Evolutionary conservation across 2,113 vertebrate genomes (phyloP).

Genomic region (Apistogramma diplotaenia): DNA sequence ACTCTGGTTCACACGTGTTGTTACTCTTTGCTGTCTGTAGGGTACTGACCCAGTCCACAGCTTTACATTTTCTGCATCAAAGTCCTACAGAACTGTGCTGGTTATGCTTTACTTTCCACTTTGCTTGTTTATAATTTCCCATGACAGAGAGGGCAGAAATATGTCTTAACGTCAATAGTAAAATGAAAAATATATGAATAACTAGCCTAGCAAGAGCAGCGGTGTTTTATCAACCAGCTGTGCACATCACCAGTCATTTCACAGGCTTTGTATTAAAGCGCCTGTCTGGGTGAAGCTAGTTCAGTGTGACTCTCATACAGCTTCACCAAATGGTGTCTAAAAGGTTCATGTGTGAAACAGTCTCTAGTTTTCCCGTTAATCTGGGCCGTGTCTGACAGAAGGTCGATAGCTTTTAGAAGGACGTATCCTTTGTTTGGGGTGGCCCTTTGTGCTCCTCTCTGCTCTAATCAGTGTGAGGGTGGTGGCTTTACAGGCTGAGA

Average conservation of each 20-base stretch:
- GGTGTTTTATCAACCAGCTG: neutral
- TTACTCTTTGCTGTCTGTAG: neutral
- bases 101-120: neutral
- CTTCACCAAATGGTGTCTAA: neutral
- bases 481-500: conserved; percentile 29
- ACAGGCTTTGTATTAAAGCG: neutral
- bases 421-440: conserved; percentile 10
- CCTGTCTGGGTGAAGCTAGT: neutral
- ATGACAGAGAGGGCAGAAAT: neutral
- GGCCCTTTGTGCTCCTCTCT: neutral
- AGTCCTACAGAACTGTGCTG: neutral
- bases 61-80: neutral
- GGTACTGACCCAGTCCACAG: neutral
- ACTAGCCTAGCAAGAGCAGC: neutral
- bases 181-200: neutral
- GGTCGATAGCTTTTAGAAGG: neutral
- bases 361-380: neutral
- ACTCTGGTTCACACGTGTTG: neutral
- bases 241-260: neutral
- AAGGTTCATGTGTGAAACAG: neutral
- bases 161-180: neutral
- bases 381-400: neutral
- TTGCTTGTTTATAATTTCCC: neutral
- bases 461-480: neutral
- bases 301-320: neutral